phyloP scores from a whole-genome alignment of 2,113 vertebrate genomes.

The Marmota flaviventris region DNA sequence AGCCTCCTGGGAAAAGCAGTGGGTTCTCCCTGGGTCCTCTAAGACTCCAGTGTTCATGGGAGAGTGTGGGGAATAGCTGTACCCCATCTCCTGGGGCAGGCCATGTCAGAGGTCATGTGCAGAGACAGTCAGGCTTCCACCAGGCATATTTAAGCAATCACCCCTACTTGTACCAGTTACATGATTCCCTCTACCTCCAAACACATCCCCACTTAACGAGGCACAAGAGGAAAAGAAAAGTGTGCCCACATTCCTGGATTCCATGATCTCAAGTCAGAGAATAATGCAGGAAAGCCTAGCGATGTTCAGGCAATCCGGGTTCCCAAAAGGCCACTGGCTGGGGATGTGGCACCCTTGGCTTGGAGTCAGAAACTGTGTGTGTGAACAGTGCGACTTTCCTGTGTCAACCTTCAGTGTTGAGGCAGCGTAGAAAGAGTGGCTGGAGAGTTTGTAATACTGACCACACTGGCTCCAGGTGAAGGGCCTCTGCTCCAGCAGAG shows the following conservation, averaged over 20 bases:
- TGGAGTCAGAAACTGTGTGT: constrained; percentile 85
- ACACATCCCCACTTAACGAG: constrained; percentile 86
- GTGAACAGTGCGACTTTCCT: constrained; percentile 85
- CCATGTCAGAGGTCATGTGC: constrained; percentile 75
- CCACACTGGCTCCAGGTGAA: constrained; percentile 86
- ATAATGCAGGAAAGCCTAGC: constrained; percentile 86
- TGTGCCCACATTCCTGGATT: constrained; percentile 87
- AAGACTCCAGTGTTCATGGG: constrained; percentile 86
- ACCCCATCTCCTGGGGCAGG: constrained; percentile 85
- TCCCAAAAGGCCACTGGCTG: constrained; percentile 88
- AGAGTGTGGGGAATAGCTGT: constrained; percentile 83
- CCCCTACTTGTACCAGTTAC: constrained; percentile 78
- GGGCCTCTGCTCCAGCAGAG: constrained; percentile 86
- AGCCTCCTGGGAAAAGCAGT: constrained; percentile 88
- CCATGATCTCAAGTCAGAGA: constrained; percentile 82
- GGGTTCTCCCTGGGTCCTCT: constrained; percentile 87
- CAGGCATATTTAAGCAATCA: constrained; percentile 77
- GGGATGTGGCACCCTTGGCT: constrained; percentile 86
- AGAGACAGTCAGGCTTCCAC: constrained; percentile 78
- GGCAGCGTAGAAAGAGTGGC: constrained; percentile 89
- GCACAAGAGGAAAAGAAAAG: constrained; percentile 84
- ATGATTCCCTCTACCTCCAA: constrained; percentile 82
- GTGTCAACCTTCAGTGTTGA: constrained; percentile 87
- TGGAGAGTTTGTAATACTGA: constrained; percentile 90
- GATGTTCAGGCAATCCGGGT: constrained; percentile 84